Base-by-base conservation (phyloP, 2,113 vertebrate species). In the Hypanus sabinus region DNA sequence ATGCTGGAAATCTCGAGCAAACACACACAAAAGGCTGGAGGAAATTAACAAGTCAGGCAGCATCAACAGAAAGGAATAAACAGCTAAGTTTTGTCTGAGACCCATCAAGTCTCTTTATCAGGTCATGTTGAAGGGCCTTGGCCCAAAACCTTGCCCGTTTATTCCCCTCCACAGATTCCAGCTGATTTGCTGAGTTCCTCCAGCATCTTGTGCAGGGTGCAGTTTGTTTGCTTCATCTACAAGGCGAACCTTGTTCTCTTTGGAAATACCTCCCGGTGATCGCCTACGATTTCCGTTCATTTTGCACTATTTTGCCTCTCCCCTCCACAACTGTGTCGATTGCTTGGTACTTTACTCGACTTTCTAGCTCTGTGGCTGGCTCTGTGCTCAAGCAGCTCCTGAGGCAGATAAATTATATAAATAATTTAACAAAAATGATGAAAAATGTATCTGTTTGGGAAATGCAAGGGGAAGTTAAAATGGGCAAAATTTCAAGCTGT, bases 361-460 rank as follows among this genome's bases (percentile, higher is more conserved):
- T 65, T 33, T 33, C 14, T 65, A 90, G n/a, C 60, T 79, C 76
- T 16, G 55, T 60, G 85, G 30, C 83, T 88, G 60, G 16, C 30
- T 88, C 57, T 88, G 83, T 62, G 57, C 57, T 33, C n/a, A 8
- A n/a, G 27, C 30, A 90, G 55, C 11, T 60, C 55, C 0, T 60
- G 83, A 60, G 60, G 85, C 30, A 33, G 60, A 33, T n/a, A 73
- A 62, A 90, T 79, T 77, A 33, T 12, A 79, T 90, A 90, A 90
- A 90, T 90, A 90, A 65, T 90, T 90, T 65, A 90, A 90, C 85
- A 90, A 90, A n/a, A 90, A 90, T n/a, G 12, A 60, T 87, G 30
- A 90, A 90, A 68, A 90, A 90, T 90, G 57, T 90, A 33, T 33
- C 85, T 33, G 85, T 60, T 30, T 33, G 33, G n/a, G 60, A 88